Evolutionary conservation across 2,888 invertebrate genomes (phyloP).

Genomic region (Rotaria macrura): DNA sequence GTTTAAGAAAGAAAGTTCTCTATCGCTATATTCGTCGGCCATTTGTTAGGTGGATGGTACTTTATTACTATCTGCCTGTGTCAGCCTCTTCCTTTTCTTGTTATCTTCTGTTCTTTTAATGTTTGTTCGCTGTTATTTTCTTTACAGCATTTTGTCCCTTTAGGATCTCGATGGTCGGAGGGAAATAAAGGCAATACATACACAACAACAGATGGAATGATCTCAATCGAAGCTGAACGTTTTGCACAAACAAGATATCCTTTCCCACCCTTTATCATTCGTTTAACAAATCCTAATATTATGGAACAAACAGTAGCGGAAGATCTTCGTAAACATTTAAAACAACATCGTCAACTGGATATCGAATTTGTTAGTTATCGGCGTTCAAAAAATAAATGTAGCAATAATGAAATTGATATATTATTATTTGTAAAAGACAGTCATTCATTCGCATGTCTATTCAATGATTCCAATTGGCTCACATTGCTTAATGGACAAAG

Average conservation of each 20-base stretch:
- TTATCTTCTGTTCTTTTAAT: too few species aligned
- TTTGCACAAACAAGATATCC: neutral
- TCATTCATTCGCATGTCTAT: neutral
- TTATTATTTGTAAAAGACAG: neutral
- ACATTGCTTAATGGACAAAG: neutral
- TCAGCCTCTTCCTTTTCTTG: too few species aligned
- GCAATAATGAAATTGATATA: neutral
- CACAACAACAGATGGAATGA: too few species aligned
- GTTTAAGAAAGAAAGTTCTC: too few species aligned
- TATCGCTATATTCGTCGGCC: too few species aligned
- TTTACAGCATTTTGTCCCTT: too few species aligned
- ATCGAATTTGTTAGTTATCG: neutral
- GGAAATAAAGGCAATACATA: too few species aligned
- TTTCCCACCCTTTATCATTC: neutral
- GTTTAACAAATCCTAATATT: neutral
- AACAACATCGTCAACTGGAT: neutral
- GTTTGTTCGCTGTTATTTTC: too few species aligned
- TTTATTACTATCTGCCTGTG: too few species aligned
- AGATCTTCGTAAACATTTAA: neutral
- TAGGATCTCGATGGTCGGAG: too few species aligned
- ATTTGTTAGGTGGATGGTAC: too few species aligned
- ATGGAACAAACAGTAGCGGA: neutral
- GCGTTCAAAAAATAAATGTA: neutral
- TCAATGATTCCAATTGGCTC: neutral
- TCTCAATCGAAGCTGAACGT: neutral